phyloP scores from a whole-genome alignment of 2,888 invertebrate species.

The Invenusta paracnida region DNA sequence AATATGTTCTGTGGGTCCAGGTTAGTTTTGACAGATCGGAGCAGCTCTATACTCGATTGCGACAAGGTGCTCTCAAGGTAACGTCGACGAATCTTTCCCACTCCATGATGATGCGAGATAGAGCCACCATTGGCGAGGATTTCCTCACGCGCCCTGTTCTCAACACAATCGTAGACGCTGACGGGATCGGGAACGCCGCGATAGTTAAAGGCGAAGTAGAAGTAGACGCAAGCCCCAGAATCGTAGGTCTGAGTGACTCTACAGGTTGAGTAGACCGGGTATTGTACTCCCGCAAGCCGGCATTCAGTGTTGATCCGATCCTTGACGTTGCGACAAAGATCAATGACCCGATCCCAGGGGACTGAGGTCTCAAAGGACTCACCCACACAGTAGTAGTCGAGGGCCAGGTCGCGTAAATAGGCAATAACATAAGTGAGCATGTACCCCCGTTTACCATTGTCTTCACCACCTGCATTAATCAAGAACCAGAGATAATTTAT shows the following conservation, averaged over 20 bases:
- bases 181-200: slow-evolving; percentile 69
- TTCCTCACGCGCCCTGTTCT: slow-evolving; percentile 77
- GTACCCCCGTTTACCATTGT: slow-evolving; percentile 90
- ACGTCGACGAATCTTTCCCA: slow-evolving; percentile 80
- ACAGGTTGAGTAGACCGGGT: slow-evolving; percentile 62
- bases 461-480: slow-evolving; percentile 74
- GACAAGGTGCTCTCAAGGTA: slow-evolving; percentile 84
- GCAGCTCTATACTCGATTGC: slow-evolving; percentile 71
- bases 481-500: no score
- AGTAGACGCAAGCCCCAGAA: slow-evolving; percentile 90
- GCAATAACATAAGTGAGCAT: slow-evolving; percentile 95
- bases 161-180: slow-evolving; percentile 76
- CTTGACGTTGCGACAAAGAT: slow-evolving; percentile 83
- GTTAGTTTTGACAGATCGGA: slow-evolving; percentile 75
- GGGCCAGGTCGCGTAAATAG: slow-evolving; percentile 85
- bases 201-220: slow-evolving; percentile 80
- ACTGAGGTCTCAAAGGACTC: slow-evolving; percentile 99
- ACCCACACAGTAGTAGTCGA: slow-evolving; percentile 79
- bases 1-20: slow-evolving; percentile 92
- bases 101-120: slow-evolving; percentile 91
- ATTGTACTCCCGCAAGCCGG: slow-evolving; percentile 60
- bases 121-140: slow-evolving; percentile 84
- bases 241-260: slow-evolving; percentile 66
- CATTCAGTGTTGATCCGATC: slow-evolving; percentile 68
- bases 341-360: slow-evolving; percentile 81